Conservation (phyloP, 2,113 vertebrate genomes). For the Neopipo cinnamomea region DNA sequence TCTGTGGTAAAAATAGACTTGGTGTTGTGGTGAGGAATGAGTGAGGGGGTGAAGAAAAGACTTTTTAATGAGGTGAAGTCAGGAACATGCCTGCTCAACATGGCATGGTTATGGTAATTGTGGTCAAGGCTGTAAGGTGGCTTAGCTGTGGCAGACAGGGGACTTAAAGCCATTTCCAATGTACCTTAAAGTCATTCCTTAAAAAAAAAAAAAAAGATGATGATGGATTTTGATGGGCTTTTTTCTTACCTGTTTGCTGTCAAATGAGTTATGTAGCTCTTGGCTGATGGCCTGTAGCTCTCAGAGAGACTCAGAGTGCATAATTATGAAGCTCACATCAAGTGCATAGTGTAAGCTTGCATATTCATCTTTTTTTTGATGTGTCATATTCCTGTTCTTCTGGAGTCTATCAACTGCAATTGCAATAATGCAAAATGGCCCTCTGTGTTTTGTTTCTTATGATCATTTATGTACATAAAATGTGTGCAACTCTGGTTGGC, state of each 20-base stretch:
- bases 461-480: background rate
- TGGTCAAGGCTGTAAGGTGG: background rate
- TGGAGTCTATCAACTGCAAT: background rate
- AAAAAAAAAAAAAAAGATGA: background rate
- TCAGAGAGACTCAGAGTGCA: background rate
- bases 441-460: background rate
- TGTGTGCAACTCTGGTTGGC: background rate
- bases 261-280: background rate
- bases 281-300: background rate
- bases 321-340: background rate
- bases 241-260: background rate
- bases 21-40: background rate
- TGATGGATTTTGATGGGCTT: background rate
- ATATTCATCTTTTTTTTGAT: background rate
- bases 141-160: background rate
- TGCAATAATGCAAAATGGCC: background rate
- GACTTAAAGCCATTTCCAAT: background rate
- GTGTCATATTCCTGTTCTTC: background rate
- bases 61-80: background rate
- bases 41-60: background rate
- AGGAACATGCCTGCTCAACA: background rate
- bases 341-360: background rate
- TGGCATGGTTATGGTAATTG: background rate
- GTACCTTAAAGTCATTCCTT: background rate
- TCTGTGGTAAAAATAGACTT: background rate